A percentile compares a stretch with the other conserved stretches of the same genome.
These are phyloP conservation scores for Dromiciops gliroides DNA, from an alignment of 2,113 vertebrate genomes.

Conservation along the genomic window DNA sequence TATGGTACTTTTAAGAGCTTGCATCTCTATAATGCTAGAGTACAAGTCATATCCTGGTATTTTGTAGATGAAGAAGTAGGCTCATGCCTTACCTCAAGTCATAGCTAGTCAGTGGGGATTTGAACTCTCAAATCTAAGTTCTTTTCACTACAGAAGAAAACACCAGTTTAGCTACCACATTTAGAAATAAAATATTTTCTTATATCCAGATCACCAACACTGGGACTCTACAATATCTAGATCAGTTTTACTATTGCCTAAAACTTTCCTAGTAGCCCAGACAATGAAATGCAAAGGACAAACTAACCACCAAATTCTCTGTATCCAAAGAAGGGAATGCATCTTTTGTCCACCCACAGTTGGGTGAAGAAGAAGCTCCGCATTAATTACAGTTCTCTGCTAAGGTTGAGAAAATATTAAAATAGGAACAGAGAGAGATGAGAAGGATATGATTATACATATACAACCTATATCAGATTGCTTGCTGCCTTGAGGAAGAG, in stretches of 20 bases:
- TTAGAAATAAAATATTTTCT: neutral
- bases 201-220: neutral
- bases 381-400: neutral
- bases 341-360: neutral
- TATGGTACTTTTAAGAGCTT: neutral
- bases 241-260: neutral
- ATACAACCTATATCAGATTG: no score
- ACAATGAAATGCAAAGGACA: slow-evolving; percentile 4
- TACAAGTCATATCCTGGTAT: neutral
- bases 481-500: no score
- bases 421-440: neutral
- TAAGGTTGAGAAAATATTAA: neutral
- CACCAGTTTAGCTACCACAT: neutral
- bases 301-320: slow-evolving; percentile 41
- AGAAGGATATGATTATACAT: no score
- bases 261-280: neutral
- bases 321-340: neutral
- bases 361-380: neutral
- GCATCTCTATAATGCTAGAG: neutral
- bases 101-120: neutral
- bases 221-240: neutral
- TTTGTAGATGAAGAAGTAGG: neutral
- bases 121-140: neutral
- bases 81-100: neutral
- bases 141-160: neutral